Evolutionary conservation across 2,797 vertebrate genomes (phyloP).

Genomic region (Nannoperca obscura): DNA sequence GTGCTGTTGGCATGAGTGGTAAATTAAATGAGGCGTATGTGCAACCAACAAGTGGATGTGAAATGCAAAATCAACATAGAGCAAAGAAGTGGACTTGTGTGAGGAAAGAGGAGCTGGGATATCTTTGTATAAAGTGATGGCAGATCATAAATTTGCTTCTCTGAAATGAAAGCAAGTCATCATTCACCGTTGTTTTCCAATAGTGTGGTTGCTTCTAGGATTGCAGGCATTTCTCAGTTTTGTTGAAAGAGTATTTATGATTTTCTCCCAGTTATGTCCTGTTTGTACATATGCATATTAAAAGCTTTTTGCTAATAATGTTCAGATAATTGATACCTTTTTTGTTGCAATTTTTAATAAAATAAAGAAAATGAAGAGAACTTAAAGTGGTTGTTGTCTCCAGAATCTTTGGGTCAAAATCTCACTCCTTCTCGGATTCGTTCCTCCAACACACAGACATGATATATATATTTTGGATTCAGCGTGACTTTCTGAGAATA

Average conservation of each 20-base stretch:
- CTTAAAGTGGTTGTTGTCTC: neutral
- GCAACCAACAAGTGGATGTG: constrained; percentile 21
- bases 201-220: constrained; percentile 46
- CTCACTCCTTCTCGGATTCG: neutral
- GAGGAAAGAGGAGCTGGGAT: constrained; percentile 27
- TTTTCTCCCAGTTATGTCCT: constrained; percentile 67
- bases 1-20: constrained; percentile 18
- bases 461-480: neutral
- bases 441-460: neutral
- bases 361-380: constrained; percentile 75
- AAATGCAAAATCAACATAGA: constrained; percentile 29
- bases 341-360: constrained; percentile 87
- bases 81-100: constrained; percentile 33
- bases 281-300: constrained; percentile 87
- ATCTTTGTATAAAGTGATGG: constrained; percentile 31
- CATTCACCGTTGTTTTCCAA: constrained; percentile 42
- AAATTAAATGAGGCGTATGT: constrained; percentile 11
- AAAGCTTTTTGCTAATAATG: constrained; percentile 76
- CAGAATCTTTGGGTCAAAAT: neutral
- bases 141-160: constrained; percentile 35
- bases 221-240: constrained; percentile 60
- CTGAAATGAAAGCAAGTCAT: constrained; percentile 35
- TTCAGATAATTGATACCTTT: constrained; percentile 76
- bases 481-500: neutral
- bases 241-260: constrained; percentile 82